Conservation (phyloP, 2,113 vertebrate species). For the Lasiurus cinereus region DNA sequence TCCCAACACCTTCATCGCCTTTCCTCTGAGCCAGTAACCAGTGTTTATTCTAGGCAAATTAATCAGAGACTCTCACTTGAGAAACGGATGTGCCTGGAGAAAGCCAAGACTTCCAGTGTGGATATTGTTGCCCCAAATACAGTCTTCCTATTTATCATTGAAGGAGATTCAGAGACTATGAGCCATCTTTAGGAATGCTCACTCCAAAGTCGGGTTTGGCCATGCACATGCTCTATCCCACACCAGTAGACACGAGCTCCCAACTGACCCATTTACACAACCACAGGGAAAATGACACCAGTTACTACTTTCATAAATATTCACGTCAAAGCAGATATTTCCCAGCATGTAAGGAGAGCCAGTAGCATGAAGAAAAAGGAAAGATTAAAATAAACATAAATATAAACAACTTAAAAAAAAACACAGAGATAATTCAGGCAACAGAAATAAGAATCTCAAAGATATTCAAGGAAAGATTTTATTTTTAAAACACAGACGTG, state of each 20-base stretch:
- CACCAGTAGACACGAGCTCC: background rate
- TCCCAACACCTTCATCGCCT: background rate
- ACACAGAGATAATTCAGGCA: background rate
- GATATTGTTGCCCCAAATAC: background rate
- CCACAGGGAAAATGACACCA: background rate
- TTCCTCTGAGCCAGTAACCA: background rate
- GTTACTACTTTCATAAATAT: background rate
- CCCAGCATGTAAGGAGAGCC: background rate
- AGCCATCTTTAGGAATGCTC: background rate
- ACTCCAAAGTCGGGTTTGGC: background rate
- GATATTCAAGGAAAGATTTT: conserved; percentile 16
- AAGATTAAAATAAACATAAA: conserved; percentile 38
- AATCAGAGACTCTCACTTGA: background rate
- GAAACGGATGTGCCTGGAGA: background rate
- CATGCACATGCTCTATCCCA: background rate
- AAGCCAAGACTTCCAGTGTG: background rate
- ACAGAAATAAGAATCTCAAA: background rate
- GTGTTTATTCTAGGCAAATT: background rate
- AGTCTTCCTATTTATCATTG: background rate
- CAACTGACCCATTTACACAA: background rate
- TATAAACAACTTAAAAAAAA: background rate
- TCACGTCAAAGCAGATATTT: conserved; percentile 1
- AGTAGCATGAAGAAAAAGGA: background rate
- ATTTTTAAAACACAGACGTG: conserved; percentile 8
- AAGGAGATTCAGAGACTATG: background rate